Conservation (phyloP, 2,797 vertebrate genomes). For the Podargus strigoides region DNA sequence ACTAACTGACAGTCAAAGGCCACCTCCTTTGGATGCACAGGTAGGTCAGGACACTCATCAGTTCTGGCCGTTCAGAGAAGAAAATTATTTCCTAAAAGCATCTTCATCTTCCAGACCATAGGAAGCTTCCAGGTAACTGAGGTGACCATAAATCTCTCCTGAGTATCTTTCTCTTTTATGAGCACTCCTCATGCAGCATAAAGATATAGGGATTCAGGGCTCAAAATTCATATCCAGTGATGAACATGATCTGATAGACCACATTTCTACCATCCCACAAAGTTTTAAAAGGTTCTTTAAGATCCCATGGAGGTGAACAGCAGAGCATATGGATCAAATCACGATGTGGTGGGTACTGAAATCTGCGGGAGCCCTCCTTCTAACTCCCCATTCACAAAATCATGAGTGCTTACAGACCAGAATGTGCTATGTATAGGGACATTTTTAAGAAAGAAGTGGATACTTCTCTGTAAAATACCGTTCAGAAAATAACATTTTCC, state of each 20-base stretch:
- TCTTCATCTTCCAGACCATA: neutral
- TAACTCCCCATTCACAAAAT: neutral
- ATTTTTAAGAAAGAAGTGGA: neutral
- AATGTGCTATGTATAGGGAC: neutral
- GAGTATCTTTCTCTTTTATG: neutral
- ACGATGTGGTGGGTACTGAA: neutral
- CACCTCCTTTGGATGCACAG: neutral
- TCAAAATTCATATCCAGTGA: neutral
- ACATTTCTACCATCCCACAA: neutral
- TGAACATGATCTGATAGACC: neutral
- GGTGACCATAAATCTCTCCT: neutral
- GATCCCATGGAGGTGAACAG: neutral
- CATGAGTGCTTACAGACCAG: neutral
- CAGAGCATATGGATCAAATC: neutral
- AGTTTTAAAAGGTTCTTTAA: neutral
- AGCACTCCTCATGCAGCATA: neutral
- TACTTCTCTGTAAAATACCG: neutral
- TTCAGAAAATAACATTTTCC: neutral
- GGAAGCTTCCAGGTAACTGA: neutral
- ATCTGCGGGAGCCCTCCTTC: neutral
- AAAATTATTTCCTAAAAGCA: neutral
- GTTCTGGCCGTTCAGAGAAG: neutral
- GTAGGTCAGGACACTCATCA: neutral
- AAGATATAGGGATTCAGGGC: neutral
- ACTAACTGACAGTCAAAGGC: neutral